A percentile compares a stretch with the other conserved stretches of the same genome.
phyloP scores from a whole-genome alignment of 2,797 vertebrate genomes.

The Argentina silus region DNA sequence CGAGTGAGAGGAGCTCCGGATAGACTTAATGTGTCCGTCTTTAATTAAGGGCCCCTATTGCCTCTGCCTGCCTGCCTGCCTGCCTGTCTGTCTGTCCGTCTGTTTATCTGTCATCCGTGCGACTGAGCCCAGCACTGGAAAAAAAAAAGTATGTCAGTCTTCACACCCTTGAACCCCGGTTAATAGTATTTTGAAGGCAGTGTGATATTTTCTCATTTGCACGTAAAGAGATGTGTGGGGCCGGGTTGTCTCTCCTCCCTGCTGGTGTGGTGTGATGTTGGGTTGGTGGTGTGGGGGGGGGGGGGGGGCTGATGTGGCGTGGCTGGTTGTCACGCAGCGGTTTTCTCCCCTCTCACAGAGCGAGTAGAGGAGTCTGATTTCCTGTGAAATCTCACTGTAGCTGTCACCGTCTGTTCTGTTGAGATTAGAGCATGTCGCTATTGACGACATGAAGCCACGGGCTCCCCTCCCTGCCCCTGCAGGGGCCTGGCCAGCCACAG shows the following conservation, averaged over 20 bases:
- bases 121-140: neutral
- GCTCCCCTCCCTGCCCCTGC: too few relatives aligned
- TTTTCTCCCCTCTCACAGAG: neutral
- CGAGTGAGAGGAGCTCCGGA: slow-evolving; percentile 50
- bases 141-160: neutral
- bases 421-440: neutral
- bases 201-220: slow-evolving; percentile 46
- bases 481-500: too few relatives aligned
- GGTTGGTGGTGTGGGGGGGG: too few relatives aligned
- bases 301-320: neutral
- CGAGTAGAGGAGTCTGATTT: too few relatives aligned
- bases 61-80: neutral
- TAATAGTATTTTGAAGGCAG: slow-evolving; percentile 46
- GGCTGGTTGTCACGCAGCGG: too few relatives aligned
- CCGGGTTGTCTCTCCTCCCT: neutral
- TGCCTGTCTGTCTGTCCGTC: neutral
- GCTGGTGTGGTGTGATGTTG: neutral
- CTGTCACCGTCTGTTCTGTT: neutral
- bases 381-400: neutral
- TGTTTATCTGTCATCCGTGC: neutral
- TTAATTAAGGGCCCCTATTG: slow-evolving; percentile 33
- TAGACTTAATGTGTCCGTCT: slow-evolving; percentile 33
- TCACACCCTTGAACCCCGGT: slow-evolving; percentile 33
- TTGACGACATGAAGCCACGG: neutral
- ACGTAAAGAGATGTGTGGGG: slow-evolving; percentile 27